Percentiles rank a stretch among this genome's conserved stretches.
phyloP scores from a whole-genome alignment of 2,113 vertebrate genomes.

The Calyptommatus sinebrachiatus region DNA sequence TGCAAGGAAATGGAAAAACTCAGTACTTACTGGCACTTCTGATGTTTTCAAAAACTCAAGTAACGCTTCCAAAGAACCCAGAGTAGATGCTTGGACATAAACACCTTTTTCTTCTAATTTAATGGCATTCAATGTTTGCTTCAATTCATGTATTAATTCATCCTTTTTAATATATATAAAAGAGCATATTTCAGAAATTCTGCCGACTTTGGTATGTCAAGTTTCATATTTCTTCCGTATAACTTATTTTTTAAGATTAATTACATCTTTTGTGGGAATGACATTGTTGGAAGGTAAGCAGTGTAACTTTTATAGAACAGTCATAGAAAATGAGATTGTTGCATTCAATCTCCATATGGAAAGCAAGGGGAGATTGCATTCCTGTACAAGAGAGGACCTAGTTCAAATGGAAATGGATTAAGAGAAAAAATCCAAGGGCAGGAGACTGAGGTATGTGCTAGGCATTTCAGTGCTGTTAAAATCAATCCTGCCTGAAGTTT shows the following conservation, averaged over 20 bases:
- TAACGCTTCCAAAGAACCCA: conserved; percentile 95
- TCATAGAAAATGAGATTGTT: not conserved
- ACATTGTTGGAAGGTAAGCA: not conserved
- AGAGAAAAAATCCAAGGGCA: too few relatives aligned
- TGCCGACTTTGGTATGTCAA: not conserved
- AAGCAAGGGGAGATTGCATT: too few relatives aligned
- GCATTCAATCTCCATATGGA: too few relatives aligned
- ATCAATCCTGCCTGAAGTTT: too few relatives aligned
- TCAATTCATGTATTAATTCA: conserved; percentile 91
- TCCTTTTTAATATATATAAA: conserved; percentile 75
- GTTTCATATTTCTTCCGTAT: not conserved
- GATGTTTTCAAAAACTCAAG: conserved; percentile 95
- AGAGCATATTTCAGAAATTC: conserved; percentile 28
- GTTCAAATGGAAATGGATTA: too few relatives aligned
- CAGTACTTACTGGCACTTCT: conserved; percentile 86
- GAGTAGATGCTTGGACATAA: conserved; percentile 95
- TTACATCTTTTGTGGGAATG: not conserved
- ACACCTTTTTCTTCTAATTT: conserved; percentile 98
- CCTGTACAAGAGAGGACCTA: too few relatives aligned
- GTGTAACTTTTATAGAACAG: not conserved
- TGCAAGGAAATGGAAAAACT: not conserved
- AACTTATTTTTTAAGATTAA: not conserved
- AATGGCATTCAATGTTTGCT: conserved; percentile 94
- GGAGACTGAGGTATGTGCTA: too few relatives aligned
- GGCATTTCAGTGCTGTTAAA: not conserved